Evolutionary conservation across 2,888 invertebrate genomes (phyloP).

Genomic region (Melanotus villosus): DNA sequence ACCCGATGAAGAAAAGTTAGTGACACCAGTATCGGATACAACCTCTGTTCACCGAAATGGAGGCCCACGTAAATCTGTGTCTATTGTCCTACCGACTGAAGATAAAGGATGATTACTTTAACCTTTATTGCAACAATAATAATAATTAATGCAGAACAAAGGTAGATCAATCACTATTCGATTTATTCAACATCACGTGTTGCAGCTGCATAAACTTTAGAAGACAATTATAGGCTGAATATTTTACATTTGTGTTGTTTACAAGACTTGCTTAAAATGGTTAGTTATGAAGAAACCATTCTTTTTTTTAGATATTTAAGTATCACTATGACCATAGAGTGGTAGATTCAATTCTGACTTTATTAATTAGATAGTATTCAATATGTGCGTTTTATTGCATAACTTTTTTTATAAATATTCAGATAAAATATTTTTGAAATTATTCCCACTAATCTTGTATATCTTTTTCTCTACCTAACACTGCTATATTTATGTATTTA

Average conservation of each 20-base stretch:
- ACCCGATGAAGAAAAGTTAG: conserved; percentile 64
- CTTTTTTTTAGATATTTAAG: no score
- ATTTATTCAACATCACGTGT: conserved; percentile 19
- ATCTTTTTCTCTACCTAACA: no score
- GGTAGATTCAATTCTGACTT: no score
- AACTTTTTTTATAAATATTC: no score
- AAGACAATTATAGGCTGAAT: conserved; percentile 13
- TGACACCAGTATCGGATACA: conserved; percentile 61
- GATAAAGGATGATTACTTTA: conserved; percentile 69
- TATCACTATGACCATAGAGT: no score
- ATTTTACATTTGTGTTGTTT: conserved; percentile 19
- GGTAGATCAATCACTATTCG: conserved; percentile 8
- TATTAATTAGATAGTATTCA: no score
- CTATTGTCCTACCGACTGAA: conserved; percentile 74
- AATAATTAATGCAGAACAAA: conserved; percentile 9
- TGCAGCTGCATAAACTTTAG: conserved; percentile 23
- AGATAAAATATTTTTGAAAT: no score
- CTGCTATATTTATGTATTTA: no score
- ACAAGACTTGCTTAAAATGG: conserved; percentile 3
- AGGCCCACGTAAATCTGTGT: conserved; percentile 71
- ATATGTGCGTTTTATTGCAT: conserved; percentile 16
- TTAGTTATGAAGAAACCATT: neutral
- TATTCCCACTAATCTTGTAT: no score
- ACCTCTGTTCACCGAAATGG: conserved; percentile 55
- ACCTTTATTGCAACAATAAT: neutral